Percentiles rank a stretch among this genome's conserved stretches.
phyloP scores from a whole-genome alignment of 37 sponge, comb jelly and placozoan genomes.

The Halisarca cf. caerulea region DNA sequence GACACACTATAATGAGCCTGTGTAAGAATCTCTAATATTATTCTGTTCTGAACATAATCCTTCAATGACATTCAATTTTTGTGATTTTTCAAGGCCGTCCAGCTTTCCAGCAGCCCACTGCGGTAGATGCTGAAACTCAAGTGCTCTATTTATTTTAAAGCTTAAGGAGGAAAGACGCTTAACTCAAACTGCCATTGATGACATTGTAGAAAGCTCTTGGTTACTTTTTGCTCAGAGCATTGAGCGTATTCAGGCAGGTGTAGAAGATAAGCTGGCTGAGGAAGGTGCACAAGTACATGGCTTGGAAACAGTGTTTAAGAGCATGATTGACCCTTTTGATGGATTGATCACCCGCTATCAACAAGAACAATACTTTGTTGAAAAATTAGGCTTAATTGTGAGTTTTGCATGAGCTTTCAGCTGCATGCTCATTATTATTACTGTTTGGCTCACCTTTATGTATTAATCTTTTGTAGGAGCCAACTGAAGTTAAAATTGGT shows the following conservation, averaged over 20 bases:
- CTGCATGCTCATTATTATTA: neutral
- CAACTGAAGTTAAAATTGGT: slow-evolving; percentile 31
- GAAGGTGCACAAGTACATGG: slow-evolving; percentile 14
- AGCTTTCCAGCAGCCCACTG: neutral
- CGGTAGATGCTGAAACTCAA: neutral
- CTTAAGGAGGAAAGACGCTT: slow-evolving; percentile 26
- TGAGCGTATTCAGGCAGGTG: slow-evolving; percentile 2
- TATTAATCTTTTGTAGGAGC: slow-evolving; percentile 22
- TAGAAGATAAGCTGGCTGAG: slow-evolving; percentile 5
- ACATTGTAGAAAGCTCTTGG: slow-evolving; percentile 20
- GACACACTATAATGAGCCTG: no score
- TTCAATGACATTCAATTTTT: no score
- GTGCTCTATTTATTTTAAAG: slow-evolving; percentile 30
- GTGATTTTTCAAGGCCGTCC: neutral
- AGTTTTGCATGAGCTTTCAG: neutral
- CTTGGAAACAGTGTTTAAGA: neutral
- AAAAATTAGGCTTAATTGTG: slow-evolving; percentile 6
- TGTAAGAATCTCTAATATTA: no score
- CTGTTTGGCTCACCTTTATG: neutral
- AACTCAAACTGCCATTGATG: slow-evolving; percentile 37
- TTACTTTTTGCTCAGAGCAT: slow-evolving; percentile 16
- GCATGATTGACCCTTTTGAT: slow-evolving; percentile 15
- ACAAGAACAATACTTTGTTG: slow-evolving; percentile 27
- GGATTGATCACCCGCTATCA: slow-evolving; percentile 22
- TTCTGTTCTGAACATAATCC: no score